These are phyloP conservation scores for Abrostola triplasia DNA, from an alignment of 2,888 invertebrate genomes.

Conservation along the genomic window DNA sequence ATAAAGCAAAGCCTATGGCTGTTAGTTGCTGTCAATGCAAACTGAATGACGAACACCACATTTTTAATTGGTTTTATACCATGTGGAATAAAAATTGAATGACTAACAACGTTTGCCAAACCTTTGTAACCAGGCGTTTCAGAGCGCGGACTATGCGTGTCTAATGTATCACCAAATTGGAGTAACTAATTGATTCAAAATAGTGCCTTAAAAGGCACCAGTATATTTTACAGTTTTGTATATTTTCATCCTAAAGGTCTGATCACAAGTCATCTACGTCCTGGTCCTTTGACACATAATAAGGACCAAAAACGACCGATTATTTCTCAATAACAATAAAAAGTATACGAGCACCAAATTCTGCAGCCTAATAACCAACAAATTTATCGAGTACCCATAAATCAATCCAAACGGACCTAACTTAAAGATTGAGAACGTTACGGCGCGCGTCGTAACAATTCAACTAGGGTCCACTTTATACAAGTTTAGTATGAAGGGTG, in stretches of 20 bases:
- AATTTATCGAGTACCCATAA: constrained; percentile 42
- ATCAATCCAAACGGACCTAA: constrained; percentile 50
- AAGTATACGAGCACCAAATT: neutral
- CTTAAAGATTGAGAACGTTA: constrained; percentile 50
- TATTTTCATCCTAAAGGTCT: too few species aligned
- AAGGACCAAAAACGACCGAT: too few species aligned
- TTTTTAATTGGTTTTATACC: constrained; percentile 44
- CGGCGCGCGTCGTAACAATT: constrained; percentile 41
- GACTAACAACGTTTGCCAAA: constrained; percentile 36
- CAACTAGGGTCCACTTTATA: constrained; percentile 50
- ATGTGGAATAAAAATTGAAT: constrained; percentile 22
- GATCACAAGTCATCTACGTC: too few species aligned
- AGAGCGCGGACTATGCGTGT: neutral
- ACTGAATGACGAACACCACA: constrained; percentile 20
- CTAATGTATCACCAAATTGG: neutral
- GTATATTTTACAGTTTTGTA: too few species aligned
- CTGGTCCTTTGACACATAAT: too few species aligned
- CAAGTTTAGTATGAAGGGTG: constrained; percentile 36
- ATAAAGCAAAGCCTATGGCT: constrained; percentile 19
- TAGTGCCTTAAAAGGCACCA: too few species aligned
- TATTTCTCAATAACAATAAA: too few species aligned
- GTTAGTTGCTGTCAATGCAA: constrained; percentile 35
- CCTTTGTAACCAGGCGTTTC: constrained; percentile 36
- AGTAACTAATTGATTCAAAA: constrained; percentile 1
- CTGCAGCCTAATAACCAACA: constrained; percentile 2